Conservation (phyloP, 2,888 invertebrate genomes). For the Dichetophora obliterata region DNA sequence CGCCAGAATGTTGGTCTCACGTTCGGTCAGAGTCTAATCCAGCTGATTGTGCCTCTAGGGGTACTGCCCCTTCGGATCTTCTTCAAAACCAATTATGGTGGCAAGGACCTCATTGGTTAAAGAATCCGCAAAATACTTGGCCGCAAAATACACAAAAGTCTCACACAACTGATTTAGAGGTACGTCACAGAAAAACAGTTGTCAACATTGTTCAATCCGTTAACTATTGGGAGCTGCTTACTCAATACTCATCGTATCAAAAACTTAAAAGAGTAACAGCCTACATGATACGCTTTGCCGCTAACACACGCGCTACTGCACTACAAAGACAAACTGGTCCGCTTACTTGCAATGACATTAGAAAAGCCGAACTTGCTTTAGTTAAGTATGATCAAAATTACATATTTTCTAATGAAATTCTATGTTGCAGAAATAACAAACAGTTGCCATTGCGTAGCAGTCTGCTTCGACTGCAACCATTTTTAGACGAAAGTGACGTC, state of each 20-base stretch:
- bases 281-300: no score
- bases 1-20: slow-evolving; percentile 23
- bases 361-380: slow-evolving; percentile 16
- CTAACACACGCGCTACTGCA: not conserved
- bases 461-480: slow-evolving; percentile 19
- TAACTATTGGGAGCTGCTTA: slow-evolving; percentile 24
- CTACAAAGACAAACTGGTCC: not conserved
- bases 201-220: not conserved
- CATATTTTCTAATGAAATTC: slow-evolving; percentile 33
- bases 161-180: not conserved
- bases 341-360: slow-evolving; percentile 19
- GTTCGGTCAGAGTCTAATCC: slow-evolving; percentile 15
- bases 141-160: not conserved
- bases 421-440: slow-evolving; percentile 13
- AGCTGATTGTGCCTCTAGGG: slow-evolving; percentile 32
- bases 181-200: no score
- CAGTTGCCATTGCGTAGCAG: slow-evolving; percentile 22
- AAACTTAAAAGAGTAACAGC: slow-evolving; percentile 29
- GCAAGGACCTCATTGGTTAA: slow-evolving; percentile 4
- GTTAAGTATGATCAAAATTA: slow-evolving; percentile 10
- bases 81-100: slow-evolving; percentile 4
- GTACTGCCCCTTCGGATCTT: not conserved
- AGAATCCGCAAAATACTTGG: not conserved
- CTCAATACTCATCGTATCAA: slow-evolving; percentile 18
- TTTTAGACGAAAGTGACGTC: slow-evolving; percentile 25